phyloP scores from a whole-genome alignment of 2,113 vertebrate genomes.

The Atlantisia rogersi region DNA sequence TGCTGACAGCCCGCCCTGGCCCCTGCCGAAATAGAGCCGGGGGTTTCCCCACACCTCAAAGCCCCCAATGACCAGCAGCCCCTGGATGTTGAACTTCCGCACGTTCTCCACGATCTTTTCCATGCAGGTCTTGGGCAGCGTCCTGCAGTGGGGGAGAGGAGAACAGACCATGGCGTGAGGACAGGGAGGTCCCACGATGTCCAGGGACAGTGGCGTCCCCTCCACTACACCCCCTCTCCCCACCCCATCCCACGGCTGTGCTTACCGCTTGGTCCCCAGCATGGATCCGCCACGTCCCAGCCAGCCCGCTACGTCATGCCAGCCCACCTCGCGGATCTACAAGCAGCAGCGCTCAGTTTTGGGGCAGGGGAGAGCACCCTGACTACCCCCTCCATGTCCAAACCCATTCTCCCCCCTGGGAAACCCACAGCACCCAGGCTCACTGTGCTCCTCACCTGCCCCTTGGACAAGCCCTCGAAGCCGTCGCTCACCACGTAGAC shows the following conservation, averaged over 20 bases:
- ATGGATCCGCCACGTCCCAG: conserved; percentile 92
- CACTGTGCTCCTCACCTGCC: conserved; percentile 69
- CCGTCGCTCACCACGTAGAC: conserved; percentile 87
- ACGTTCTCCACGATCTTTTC: conserved; percentile 87
- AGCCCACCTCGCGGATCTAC: conserved; percentile 86
- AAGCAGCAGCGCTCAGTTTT: rapidly evolving
- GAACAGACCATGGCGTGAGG: rapidly evolving
- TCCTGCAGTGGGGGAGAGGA: conserved; percentile 71
- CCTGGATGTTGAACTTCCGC: conserved; percentile 82
- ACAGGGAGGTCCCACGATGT: rapidly evolving
- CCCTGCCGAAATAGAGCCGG: not conserved
- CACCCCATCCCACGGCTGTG: not conserved
- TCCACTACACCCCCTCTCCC: rapidly evolving
- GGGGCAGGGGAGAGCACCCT: not conserved
- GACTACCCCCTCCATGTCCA: not conserved
- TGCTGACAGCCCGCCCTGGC: rapidly evolving
- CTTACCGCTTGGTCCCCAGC: conserved; percentile 93
- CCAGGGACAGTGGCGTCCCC: rapidly evolving
- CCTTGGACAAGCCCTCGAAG: conserved; percentile 89
- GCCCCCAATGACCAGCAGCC: conserved; percentile 90
- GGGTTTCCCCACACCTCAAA: conserved; percentile 83
- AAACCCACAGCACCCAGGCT: not conserved
- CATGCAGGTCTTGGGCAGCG: conserved; percentile 85
- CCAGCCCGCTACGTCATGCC: conserved; percentile 92
- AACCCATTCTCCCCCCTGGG: rapidly evolving